Evolutionary conservation across 2,888 invertebrate genomes (phyloP).

Genomic region (Acrobasis suavella): DNA sequence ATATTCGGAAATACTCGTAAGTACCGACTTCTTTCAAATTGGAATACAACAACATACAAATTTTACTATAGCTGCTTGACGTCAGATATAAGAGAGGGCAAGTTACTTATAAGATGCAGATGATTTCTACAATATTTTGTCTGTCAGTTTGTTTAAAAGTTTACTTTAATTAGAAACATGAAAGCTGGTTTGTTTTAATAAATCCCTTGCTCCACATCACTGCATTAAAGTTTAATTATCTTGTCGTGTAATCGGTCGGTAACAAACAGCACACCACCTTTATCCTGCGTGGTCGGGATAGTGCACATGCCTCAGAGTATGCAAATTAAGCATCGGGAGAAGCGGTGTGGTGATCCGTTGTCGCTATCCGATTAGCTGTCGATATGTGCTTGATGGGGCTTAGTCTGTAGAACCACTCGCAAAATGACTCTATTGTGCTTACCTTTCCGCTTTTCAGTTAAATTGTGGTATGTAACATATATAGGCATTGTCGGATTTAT

Average conservation of each 20-base stretch:
- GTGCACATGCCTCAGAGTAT: constrained; percentile 48
- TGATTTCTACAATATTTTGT: too few relatives aligned
- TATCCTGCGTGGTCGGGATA: constrained; percentile 13
- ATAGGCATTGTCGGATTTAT: too few relatives aligned
- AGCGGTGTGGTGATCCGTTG: constrained; percentile 57
- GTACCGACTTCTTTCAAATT: too few relatives aligned
- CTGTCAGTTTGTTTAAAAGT: too few relatives aligned
- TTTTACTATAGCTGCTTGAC: too few relatives aligned
- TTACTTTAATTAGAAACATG: not conserved
- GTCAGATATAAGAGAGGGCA: too few relatives aligned
- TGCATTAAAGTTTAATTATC: constrained; percentile 6
- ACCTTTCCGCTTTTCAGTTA: not conserved
- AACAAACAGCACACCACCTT: constrained; percentile 5
- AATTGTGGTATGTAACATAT: too few relatives aligned
- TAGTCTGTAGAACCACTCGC: not conserved
- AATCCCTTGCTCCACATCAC: not conserved
- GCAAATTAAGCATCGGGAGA: constrained; percentile 75
- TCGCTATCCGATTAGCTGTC: constrained; percentile 52
- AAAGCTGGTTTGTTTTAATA: not conserved
- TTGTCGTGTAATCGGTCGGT: constrained; percentile 17
- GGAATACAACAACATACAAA: too few relatives aligned
- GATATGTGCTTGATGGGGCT: constrained; percentile 28
- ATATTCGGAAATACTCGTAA: too few relatives aligned
- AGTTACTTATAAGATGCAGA: too few relatives aligned
- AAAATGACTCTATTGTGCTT: not conserved